Percentiles rank a stretch among this genome's conserved stretches.
Evolutionary conservation across 2,797 vertebrate species (phyloP).

Genomic region (Amblyraja radiata): DNA sequence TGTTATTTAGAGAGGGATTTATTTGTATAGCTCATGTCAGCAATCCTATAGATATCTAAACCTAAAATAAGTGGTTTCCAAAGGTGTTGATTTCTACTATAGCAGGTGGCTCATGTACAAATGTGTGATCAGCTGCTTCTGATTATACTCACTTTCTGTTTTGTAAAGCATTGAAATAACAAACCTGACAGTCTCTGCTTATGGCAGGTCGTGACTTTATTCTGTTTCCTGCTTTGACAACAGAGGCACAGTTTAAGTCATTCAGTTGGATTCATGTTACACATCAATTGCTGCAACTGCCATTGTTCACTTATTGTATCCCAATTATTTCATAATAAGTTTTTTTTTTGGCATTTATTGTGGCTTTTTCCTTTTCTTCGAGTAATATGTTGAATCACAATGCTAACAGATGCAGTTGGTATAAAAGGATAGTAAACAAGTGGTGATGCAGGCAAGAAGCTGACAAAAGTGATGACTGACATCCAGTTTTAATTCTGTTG

Average conservation of each 20-base stretch:
- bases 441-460: background rate
- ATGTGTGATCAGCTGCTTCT: slow-evolving; percentile 45
- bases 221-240: slow-evolving; percentile 30
- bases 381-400: slow-evolving; percentile 14
- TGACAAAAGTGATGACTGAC: slow-evolving; percentile 33
- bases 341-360: background rate
- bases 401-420: slow-evolving; percentile 22
- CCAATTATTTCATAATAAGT: background rate
- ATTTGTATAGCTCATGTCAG: slow-evolving; percentile 42
- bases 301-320: slow-evolving; percentile 33
- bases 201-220: slow-evolving; percentile 32
- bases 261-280: slow-evolving; percentile 23
- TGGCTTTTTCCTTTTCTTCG: background rate
- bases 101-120: slow-evolving; percentile 40
- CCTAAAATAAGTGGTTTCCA: slow-evolving; percentile 39
- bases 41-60: slow-evolving; percentile 24
- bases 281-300: slow-evolving; percentile 3
- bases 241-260: slow-evolving; percentile 24
- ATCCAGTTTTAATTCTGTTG: background rate
- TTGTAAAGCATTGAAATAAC: slow-evolving; percentile 43
- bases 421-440: slow-evolving; percentile 9
- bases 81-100: slow-evolving; percentile 41
- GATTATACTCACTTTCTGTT: slow-evolving; percentile 40
- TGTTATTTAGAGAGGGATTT: slow-evolving; percentile 40
- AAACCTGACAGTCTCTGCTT: slow-evolving; percentile 41